These are phyloP conservation scores for Dasypogon diadema DNA, from an alignment of 2,888 invertebrate species.

Conservation along the genomic window DNA sequence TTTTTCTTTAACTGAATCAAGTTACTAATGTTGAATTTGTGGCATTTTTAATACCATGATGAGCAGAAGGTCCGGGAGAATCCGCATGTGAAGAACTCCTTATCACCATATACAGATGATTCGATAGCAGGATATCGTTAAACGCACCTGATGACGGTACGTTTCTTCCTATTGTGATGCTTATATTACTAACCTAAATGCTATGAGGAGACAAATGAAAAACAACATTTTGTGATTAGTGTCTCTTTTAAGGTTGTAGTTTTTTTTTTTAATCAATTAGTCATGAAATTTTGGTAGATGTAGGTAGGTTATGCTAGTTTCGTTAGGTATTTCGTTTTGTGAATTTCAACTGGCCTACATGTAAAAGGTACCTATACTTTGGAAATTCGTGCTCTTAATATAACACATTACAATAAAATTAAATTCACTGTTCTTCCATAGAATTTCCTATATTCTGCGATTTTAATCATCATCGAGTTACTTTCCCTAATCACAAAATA, in stretches of 20 bases:
- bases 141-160: slow-evolving; percentile 42
- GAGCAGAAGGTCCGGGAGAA: slow-evolving; percentile 56
- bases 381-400: slow-evolving; percentile 17
- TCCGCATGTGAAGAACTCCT: slow-evolving; percentile 50
- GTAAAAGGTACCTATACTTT: slow-evolving; percentile 32
- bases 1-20: slow-evolving; percentile 54
- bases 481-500: slow-evolving; percentile 56
- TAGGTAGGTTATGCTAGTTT: slow-evolving; percentile 41
- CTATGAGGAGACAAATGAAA: slow-evolving; percentile 69
- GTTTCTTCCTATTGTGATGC: slow-evolving; percentile 50
- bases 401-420: slow-evolving; percentile 25
- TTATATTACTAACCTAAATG: slow-evolving; percentile 63
- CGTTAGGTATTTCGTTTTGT: not conserved
- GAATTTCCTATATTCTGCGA: slow-evolving; percentile 35
- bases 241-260: slow-evolving; percentile 58
- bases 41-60: slow-evolving; percentile 65
- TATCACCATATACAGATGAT: slow-evolving; percentile 40
- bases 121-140: slow-evolving; percentile 24
- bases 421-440: slow-evolving; percentile 32
- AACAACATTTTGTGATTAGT: slow-evolving; percentile 67
- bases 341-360: slow-evolving; percentile 38
- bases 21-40: slow-evolving; percentile 52
- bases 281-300: slow-evolving; percentile 50
- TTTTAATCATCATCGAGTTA: not conserved
- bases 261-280: slow-evolving; percentile 56